Conservation (phyloP, 2,888 invertebrate species). For the Muscina levida region DNA sequence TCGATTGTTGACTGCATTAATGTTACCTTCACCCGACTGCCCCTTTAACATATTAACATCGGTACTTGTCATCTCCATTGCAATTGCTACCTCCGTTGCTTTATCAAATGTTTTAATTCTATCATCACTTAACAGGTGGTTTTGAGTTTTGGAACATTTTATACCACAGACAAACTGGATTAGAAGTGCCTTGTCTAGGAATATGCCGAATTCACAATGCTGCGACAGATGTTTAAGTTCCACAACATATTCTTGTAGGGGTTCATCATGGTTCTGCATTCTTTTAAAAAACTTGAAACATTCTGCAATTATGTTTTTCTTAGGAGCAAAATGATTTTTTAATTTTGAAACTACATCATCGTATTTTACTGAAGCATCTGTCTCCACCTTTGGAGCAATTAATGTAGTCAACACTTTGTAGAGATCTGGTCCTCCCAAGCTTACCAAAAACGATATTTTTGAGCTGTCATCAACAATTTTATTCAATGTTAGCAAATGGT, state of each 20-base stretch:
- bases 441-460: constrained; percentile 31
- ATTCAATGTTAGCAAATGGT: constrained; percentile 37
- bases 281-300: constrained; percentile 46
- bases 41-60: constrained; percentile 24
- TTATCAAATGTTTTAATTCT: constrained; percentile 36
- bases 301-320: constrained; percentile 40
- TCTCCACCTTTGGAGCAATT: constrained; percentile 35
- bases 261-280: constrained; percentile 20
- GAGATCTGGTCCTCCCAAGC: constrained; percentile 29
- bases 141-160: constrained; percentile 29
- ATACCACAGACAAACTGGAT: constrained; percentile 42
- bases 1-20: constrained; percentile 13
- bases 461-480: constrained; percentile 6
- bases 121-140: constrained; percentile 32
- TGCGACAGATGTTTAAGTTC: constrained; percentile 40
- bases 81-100: constrained; percentile 30
- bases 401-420: constrained; percentile 31
- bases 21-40: background rate
- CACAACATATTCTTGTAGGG: constrained; percentile 28
- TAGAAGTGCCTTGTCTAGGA: constrained; percentile 31
- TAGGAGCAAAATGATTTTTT: constrained; percentile 32
- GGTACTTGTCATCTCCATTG: constrained; percentile 35
- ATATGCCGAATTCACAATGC: constrained; percentile 30
- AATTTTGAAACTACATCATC: constrained; percentile 11
- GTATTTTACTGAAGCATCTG: constrained; percentile 22